Conservation (phyloP, 2,888 invertebrate genomes). For the Drosophila niveifrons region DNA sequence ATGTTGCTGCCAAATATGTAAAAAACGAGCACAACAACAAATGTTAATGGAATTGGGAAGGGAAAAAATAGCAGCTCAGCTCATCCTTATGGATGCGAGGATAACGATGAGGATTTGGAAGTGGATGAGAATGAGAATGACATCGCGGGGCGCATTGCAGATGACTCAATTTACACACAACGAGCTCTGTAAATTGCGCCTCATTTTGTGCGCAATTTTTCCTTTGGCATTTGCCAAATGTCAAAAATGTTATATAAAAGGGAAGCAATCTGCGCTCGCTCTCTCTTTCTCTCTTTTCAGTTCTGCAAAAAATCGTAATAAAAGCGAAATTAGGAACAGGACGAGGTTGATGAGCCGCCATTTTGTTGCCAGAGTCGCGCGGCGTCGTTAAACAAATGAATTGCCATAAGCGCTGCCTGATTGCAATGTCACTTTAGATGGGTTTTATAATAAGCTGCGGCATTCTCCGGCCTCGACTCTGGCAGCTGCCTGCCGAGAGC, state of each 20-base stretch:
- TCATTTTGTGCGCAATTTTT: slow-evolving; percentile 77
- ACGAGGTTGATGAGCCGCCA: slow-evolving; percentile 51
- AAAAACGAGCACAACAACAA: slow-evolving; percentile 42
- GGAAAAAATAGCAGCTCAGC: not conserved
- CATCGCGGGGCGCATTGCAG: slow-evolving; percentile 67
- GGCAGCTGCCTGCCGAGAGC: slow-evolving; percentile 58
- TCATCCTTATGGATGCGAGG: slow-evolving; percentile 11
- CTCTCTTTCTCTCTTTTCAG: slow-evolving; percentile 2
- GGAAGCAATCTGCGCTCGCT: slow-evolving; percentile 27
- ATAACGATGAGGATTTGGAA: slow-evolving; percentile 9
- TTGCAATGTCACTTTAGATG: slow-evolving; percentile 81
- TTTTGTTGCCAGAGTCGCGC: slow-evolving; percentile 58
- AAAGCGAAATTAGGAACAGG: slow-evolving; percentile 76
- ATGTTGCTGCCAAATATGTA: slow-evolving; percentile 57
- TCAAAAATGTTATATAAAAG: slow-evolving; percentile 61
- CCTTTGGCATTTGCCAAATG: slow-evolving; percentile 77
- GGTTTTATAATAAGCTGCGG: slow-evolving; percentile 74
- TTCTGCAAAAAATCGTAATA: slow-evolving; percentile 67
- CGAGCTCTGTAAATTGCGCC: slow-evolving; percentile 80
- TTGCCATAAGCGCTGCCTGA: slow-evolving; percentile 83
- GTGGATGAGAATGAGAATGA: slow-evolving; percentile 7
- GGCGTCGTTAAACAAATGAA: slow-evolving; percentile 84
- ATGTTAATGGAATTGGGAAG: slow-evolving; percentile 49
- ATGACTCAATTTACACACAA: slow-evolving; percentile 81
- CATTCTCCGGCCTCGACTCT: slow-evolving; percentile 27